phyloP scores from a whole-genome alignment of 2,888 invertebrate species.

The Athalia rosae region DNA sequence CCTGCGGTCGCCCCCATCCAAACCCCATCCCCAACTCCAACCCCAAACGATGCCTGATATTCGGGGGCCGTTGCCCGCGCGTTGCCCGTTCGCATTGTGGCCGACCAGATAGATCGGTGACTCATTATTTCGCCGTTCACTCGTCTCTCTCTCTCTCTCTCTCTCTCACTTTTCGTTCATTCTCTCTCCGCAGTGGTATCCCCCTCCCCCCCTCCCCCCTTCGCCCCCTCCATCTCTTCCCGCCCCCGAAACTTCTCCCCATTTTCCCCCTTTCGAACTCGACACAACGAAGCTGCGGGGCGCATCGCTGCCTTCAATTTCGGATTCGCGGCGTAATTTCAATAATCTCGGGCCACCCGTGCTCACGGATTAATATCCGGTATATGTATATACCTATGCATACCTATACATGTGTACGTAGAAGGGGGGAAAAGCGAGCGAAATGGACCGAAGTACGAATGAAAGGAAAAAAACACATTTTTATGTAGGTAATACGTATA shows the following conservation, averaged over 20 bases:
- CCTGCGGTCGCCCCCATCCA: slow-evolving; percentile 48
- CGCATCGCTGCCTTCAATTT: slow-evolving; percentile 58
- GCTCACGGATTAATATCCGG: slow-evolving; percentile 62
- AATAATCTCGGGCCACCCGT: slow-evolving; percentile 62
- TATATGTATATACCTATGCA: slow-evolving; percentile 7
- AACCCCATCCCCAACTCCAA: slow-evolving; percentile 42
- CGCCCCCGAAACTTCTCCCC: too few relatives aligned
- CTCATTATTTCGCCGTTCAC: slow-evolving; percentile 66
- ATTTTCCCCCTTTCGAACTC: too few relatives aligned
- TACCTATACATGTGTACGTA: slow-evolving; percentile 3
- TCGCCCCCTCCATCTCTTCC: too few relatives aligned
- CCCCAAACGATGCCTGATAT: slow-evolving; percentile 55
- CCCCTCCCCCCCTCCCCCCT: too few relatives aligned
- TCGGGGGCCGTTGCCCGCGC: slow-evolving; percentile 48
- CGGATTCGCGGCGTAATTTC: slow-evolving; percentile 66
- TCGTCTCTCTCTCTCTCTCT: slow-evolving; percentile 55
- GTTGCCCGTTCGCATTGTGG: slow-evolving; percentile 48
- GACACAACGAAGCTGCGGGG: slow-evolving; percentile 49
- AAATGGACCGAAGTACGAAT: neutral
- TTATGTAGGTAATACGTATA: too few relatives aligned
- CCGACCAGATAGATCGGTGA: slow-evolving; percentile 62
- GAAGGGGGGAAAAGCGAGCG: slow-evolving; percentile 24
- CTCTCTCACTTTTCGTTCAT: slow-evolving; percentile 5
- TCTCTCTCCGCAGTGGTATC: too few relatives aligned
- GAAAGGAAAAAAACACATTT: too few relatives aligned